phyloP scores from a whole-genome alignment of 2,888 invertebrate genomes.

The Chrysolina oricalcia region DNA sequence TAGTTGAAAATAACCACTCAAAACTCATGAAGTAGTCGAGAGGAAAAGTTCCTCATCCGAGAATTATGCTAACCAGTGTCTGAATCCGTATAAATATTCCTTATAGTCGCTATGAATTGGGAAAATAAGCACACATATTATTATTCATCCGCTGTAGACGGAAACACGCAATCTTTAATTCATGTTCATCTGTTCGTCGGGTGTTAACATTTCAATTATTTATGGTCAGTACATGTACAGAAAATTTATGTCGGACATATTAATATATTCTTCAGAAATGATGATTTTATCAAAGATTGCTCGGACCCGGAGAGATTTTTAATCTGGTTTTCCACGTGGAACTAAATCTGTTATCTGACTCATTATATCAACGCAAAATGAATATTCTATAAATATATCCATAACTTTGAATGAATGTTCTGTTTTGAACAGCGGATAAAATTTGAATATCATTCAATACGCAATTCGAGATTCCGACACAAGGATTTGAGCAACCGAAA shows the following conservation, averaged over 20 bases:
- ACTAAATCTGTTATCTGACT: background rate
- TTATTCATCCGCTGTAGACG: slow-evolving; percentile 20
- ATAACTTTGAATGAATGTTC: too few relatives aligned
- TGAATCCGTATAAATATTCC: slow-evolving; percentile 10
- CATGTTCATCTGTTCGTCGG: slow-evolving; percentile 29
- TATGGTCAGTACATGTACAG: slow-evolving; percentile 26
- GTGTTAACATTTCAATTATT: slow-evolving; percentile 33
- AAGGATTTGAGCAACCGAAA: too few relatives aligned
- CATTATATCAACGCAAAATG: too few relatives aligned
- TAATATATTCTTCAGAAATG: slow-evolving; percentile 22
- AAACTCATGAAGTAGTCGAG: background rate
- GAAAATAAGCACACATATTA: slow-evolving; percentile 17
- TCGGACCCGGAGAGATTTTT: background rate
- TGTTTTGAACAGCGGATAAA: too few relatives aligned
- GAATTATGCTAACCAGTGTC: slow-evolving; percentile 9
- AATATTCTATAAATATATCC: too few relatives aligned
- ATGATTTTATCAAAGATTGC: slow-evolving; percentile 1
- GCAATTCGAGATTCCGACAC: too few relatives aligned
- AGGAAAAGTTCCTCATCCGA: slow-evolving; percentile 5
- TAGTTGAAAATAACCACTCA: background rate
- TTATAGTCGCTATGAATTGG: slow-evolving; percentile 8
- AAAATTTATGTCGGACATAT: slow-evolving; percentile 25
- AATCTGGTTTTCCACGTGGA: background rate
- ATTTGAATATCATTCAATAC: too few relatives aligned
- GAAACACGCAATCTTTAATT: slow-evolving; percentile 30